These are phyloP conservation scores for Chaetogeoica ovagalla DNA, from an alignment of 2,888 invertebrate genomes.

Conservation along the genomic window DNA sequence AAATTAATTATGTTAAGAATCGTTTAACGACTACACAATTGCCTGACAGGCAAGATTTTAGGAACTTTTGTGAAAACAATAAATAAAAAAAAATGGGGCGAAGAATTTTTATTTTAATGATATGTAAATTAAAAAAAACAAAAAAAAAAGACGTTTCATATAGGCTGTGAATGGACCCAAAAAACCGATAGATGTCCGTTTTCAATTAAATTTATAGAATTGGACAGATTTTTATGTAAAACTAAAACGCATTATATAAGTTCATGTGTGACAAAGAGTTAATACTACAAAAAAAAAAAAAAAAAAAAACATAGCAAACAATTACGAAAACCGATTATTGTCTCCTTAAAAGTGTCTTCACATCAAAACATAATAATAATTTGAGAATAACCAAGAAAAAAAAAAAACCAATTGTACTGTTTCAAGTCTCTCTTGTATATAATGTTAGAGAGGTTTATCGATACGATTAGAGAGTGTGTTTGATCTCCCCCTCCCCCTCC, in stretches of 20 bases:
- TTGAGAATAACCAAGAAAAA: neutral
- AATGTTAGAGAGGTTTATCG: slow-evolving; percentile 1
- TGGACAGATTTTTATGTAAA: slow-evolving; percentile 19
- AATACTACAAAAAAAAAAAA: too few relatives aligned
- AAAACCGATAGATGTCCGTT: slow-evolving; percentile 32
- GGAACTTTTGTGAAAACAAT: slow-evolving; percentile 45
- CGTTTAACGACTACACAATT: slow-evolving; percentile 37
- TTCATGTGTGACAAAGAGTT: too few relatives aligned
- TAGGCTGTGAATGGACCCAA: slow-evolving; percentile 40
- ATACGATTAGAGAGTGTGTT: neutral
- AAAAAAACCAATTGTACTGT: slow-evolving; percentile 27
- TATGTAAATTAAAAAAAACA: slow-evolving; percentile 23
- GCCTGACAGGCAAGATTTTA: slow-evolving; percentile 45
- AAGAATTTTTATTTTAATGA: slow-evolving; percentile 14
- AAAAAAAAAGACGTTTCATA: neutral
- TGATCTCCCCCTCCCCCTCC: neutral
- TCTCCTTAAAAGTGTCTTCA: slow-evolving; percentile 3
- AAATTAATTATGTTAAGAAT: slow-evolving; percentile 40
- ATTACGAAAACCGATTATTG: slow-evolving; percentile 31
- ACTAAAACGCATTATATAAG: neutral
- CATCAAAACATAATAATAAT: neutral
- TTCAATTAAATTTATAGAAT: neutral
- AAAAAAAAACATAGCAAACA: slow-evolving; percentile 36
- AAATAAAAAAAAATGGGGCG: neutral
- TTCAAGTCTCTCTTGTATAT: slow-evolving; percentile 38